These are phyloP conservation scores for Brachylomia viminalis DNA, from an alignment of 2,888 invertebrate species.

Conservation along the genomic window DNA sequence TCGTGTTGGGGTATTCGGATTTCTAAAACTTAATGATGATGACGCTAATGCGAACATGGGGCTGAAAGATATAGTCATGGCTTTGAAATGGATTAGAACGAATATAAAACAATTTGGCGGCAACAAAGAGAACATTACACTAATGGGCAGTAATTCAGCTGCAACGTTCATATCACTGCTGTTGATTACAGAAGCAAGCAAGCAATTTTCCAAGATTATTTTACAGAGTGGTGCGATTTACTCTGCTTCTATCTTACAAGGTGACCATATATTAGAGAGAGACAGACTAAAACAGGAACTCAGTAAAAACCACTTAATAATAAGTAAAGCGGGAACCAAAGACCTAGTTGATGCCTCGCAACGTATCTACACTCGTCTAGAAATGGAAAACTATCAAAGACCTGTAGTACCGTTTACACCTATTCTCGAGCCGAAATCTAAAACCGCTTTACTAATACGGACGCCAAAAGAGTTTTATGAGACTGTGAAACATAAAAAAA, in stretches of 20 bases:
- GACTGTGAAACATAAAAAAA: constrained; percentile 52
- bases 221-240: constrained; percentile 85
- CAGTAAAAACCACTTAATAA: constrained; percentile 65
- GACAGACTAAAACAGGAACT: constrained; percentile 75
- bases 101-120: constrained; percentile 83
- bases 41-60: constrained; percentile 85
- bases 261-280: constrained; percentile 74
- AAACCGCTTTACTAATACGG: constrained; percentile 73
- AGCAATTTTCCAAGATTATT: constrained; percentile 84
- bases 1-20: constrained; percentile 85
- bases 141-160: constrained; percentile 85
- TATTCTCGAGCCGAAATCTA: constrained; percentile 74
- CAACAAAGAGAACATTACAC: constrained; percentile 79
- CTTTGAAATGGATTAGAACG: constrained; percentile 84
- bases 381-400: constrained; percentile 81
- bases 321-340: constrained; percentile 73
- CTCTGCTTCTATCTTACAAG: constrained; percentile 82
- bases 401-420: constrained; percentile 85
- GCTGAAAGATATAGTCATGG: constrained; percentile 85
- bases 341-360: constrained; percentile 77
- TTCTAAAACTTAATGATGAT: constrained; percentile 81
- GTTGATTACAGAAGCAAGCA: constrained; percentile 78
- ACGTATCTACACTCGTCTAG: constrained; percentile 80
- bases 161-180: constrained; percentile 82
- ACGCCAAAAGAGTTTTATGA: constrained; percentile 70